These are phyloP conservation scores for Cetonia aurata DNA, from an alignment of 2,888 invertebrate species.

Conservation along the genomic window DNA sequence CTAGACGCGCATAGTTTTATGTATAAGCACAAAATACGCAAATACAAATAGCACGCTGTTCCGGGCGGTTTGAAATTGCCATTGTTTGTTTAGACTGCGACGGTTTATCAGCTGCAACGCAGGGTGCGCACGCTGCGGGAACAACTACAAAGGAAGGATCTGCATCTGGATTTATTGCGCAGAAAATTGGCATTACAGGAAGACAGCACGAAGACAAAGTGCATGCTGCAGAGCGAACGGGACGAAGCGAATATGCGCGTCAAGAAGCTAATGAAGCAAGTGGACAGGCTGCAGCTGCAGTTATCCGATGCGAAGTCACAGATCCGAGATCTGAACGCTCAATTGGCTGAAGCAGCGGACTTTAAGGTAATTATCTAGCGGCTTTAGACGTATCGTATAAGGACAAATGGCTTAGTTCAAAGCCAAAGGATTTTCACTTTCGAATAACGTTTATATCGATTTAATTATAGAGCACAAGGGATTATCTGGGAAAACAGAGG, in stretches of 20 bases:
- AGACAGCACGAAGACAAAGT: slow-evolving; percentile 75
- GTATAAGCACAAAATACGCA: slow-evolving; percentile 3
- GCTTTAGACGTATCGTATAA: background rate
- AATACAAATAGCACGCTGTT: background rate
- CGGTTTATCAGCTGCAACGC: slow-evolving; percentile 91
- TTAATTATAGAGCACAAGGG: no score
- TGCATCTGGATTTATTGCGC: slow-evolving; percentile 89
- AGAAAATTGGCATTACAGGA: slow-evolving; percentile 90
- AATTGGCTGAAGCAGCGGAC: slow-evolving; percentile 87
- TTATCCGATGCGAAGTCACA: slow-evolving; percentile 85
- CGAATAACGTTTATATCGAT: no score
- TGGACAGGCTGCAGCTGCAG: slow-evolving; percentile 85
- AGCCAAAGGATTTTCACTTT: no score
- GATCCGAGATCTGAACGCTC: slow-evolving; percentile 86
- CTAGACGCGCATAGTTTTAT: slow-evolving; percentile 1
- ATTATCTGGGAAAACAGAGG: background rate
- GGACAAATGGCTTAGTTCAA: background rate
- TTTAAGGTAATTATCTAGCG: slow-evolving; percentile 74
- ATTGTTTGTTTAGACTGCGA: slow-evolving; percentile 73
- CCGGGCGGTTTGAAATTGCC: slow-evolving; percentile 24
- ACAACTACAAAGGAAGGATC: slow-evolving; percentile 90
- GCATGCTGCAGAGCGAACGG: slow-evolving; percentile 75
- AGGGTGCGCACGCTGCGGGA: slow-evolving; percentile 88
- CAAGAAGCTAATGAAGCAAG: slow-evolving; percentile 86
- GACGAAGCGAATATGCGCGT: slow-evolving; percentile 78